Percentiles rank a stretch among this genome's conserved stretches.
These are phyloP conservation scores for Drosophila trapezifrons DNA, from an alignment of 1,140 invertebrate species.

Conservation along the genomic window DNA sequence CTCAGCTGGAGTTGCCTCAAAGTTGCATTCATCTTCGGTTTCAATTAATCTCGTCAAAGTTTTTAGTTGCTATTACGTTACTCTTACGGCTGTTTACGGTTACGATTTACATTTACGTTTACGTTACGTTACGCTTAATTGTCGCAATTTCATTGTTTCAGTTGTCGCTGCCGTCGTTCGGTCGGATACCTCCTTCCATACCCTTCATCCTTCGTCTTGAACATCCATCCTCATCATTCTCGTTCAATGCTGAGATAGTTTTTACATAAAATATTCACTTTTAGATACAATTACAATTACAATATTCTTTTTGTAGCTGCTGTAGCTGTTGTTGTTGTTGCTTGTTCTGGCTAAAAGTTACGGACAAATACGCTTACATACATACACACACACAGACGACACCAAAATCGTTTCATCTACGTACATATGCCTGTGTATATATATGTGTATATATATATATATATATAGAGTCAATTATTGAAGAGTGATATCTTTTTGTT, in stretches of 20 bases:
- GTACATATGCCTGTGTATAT: conserved; percentile 44
- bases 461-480: conserved; percentile 67
- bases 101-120: conserved; percentile 58
- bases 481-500: conserved; percentile 76
- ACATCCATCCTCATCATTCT: conserved; percentile 13
- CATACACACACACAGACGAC: conserved; percentile 59
- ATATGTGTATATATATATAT: conserved; percentile 48
- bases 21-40: conserved; percentile 18
- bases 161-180: conserved; percentile 64
- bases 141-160: conserved; percentile 81
- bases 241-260: conserved; percentile 38
- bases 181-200: conserved; percentile 13
- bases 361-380: conserved; percentile 66
- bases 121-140: conserved; percentile 72
- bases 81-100: conserved; percentile 55
- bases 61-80: conserved; percentile 35
- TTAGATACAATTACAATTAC: conserved; percentile 65
- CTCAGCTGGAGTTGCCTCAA: conserved; percentile 46
- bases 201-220: conserved; percentile 14
- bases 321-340: conserved; percentile 19
- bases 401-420: conserved; percentile 60
- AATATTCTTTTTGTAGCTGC: conserved; percentile 37
- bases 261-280: conserved; percentile 77
- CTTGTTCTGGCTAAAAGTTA: conserved; percentile 74
- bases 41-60: conserved; percentile 13